Evolutionary conservation across 2,113 vertebrate genomes (phyloP), one percentile per base, ranked within the genome.

Genomic region (Nematolebias whitei): DNA sequence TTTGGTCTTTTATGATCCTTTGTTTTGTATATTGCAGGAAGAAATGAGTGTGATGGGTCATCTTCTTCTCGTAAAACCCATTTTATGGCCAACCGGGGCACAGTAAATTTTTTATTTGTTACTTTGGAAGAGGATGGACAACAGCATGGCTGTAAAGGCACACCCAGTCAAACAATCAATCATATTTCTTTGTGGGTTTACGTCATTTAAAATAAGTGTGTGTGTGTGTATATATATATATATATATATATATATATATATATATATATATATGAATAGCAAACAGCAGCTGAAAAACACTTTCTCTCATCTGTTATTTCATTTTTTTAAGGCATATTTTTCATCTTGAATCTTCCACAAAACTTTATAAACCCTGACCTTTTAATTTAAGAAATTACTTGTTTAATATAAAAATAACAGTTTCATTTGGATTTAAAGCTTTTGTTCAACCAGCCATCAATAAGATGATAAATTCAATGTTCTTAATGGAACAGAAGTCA

Each of bases 101-200:
- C 66, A 57, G 65, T 88, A 78, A 82, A 75, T 40, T 3, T 85
- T 88, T 89, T 87, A 90, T 86, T 77, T 79, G 71, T 83, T 78
- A 76, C 76, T 84, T 67, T 61, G 70, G 80, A 48, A 15, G 6
- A 49, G 64, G 51, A 71, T 59, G 61, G 68, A 71, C 55, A 59
- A 74, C 72, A 76, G 75, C 79, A 63, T 75, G 67, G 76, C 53
- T 55, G 71, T 73, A 49, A 45, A 63, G 61, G 41, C 56, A 53
- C 19, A 48, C 55, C 83, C 68, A 77, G 60, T 67, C 73, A 71
- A 52, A 65, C 63, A 47, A 79, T 89, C 71, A 63, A 71, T 84
- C 80, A 82, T 23, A 63, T 82, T 80, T 83, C 83, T 82, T 68
- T 58, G 55, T 63, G 58, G 56, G 54, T 23, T 53, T 68, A 64